Base-by-base conservation (phyloP, 1,140 invertebrate species). In the Camponotus vicinus region DNA sequence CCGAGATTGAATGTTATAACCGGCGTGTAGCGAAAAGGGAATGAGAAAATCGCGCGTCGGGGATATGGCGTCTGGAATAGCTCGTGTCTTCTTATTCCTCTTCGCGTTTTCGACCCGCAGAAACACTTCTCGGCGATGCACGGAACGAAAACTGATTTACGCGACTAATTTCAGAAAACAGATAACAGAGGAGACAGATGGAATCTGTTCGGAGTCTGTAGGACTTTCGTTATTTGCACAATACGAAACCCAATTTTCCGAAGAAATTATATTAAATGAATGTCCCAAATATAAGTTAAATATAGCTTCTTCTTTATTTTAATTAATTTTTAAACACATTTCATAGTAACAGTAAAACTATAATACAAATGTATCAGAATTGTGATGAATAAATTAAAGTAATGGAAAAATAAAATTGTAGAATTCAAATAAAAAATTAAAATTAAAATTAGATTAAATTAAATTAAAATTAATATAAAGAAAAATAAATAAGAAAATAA, bases 101-200 rank as follows among this genome's bases (percentile, higher is more conserved):
- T 70, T 59, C 67, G 52, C 37, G 18, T 21, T 75, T 37, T 59
- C 34, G 34, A 76, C 55, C n/a, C 55, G 55, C 55, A 59, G n/a
- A 59, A 59, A 32, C 55, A 61, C 61, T 76, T 76, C 80, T 71
- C 57, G 69, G 42, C 61, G 34, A 59, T 52, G 40, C 55, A 64
- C 77, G 27, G 45, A 88, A 89, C 77, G 88, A 77, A 86, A 89
- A 89, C 85, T 85, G 88, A 85, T 89, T 89, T 76, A 88, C 67
- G 59, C 75, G 59, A 59, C 55, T 76, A 76, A 76, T 76, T 59
- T 59, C 55, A 21, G 55, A 76, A 59, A 76, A 76, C 37, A 59
- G 40, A 27, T 76, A 59, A 75, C 55, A 15, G 3, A 13, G 52
- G 6, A 57, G 71, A 73, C n/a, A 76, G 42, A 42, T 71, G 27